Base-by-base conservation (phyloP, 1,140 invertebrate species). In the Caenorhabditis tropicalis region DNA sequence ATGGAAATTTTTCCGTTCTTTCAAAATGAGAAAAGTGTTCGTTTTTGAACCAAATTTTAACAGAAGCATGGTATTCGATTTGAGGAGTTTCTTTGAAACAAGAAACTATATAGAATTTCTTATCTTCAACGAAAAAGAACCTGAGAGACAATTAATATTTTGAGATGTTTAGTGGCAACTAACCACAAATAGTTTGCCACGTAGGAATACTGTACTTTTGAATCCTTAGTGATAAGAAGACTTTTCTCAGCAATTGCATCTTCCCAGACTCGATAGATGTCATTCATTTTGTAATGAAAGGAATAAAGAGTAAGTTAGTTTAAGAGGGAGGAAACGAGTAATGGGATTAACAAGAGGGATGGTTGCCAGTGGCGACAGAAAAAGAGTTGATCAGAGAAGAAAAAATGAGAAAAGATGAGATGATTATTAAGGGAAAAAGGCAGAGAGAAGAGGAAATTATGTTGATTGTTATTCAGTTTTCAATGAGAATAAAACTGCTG, bases 1-100 rank as follows among this genome's bases (percentile, higher is more conserved):
- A 65, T 36, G 58, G 31, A 19, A 65, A 65, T 36, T 16, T 9
- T n/a, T 65, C 58, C 0, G 58, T 33, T 16, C 58, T 12, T 36
- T 65, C 58, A 21, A 27, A 65, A 65, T 65, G 19, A 36, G 21
- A 33, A 19, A 33, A 65, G 15, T 65, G 29, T n/a, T 65, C 58
- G 19, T 65, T 21, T n/a, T 65, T 65, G 9, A 65, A 65, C 58
- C 58, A 65, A 16, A 65, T 65, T 19, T 65, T 65, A 15, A 65
- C 58, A 36, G 58, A 65, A 16, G 58, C 29, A 3, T 65, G 58
- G 16, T 65, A 65, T 65, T 65, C 58, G 29, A 65, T 65, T 33
- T 33, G 29, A 33, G 58, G 58, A 9, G 29, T 33, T 5, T 65
- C 58, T 65, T 65, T 65, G 58, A 65, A 65, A 33, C 15, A 65